phyloP scores from a whole-genome alignment of 2,797 vertebrate species.

The Rhinella marina region DNA sequence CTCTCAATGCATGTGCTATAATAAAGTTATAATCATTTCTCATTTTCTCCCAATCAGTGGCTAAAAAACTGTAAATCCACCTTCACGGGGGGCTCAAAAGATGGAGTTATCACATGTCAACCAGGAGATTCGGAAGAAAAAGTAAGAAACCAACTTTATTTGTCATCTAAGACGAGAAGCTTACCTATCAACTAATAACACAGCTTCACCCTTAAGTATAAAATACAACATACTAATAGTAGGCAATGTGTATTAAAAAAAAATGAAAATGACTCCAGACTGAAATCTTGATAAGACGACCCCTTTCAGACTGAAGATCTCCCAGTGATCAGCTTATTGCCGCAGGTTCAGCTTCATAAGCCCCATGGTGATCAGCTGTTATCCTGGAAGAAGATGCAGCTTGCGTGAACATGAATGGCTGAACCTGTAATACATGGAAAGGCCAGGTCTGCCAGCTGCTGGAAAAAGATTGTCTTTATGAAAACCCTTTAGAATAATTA shows the following conservation, averaged over 20 bases:
- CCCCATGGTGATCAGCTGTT: background rate
- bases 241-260: background rate
- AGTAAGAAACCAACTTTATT: constrained; percentile 74
- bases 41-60: constrained; percentile 80
- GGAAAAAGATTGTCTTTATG: background rate
- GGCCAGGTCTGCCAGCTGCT: background rate
- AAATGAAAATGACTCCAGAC: background rate
- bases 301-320: background rate
- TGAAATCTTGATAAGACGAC: background rate
- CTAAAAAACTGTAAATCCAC: constrained; percentile 96
- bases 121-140: constrained; percentile 98
- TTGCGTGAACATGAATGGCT: background rate
- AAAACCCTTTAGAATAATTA: background rate
- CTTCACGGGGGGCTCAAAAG: constrained; percentile 91
- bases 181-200: background rate
- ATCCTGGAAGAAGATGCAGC: background rate
- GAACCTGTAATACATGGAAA: background rate
- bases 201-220: background rate
- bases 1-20: background rate
- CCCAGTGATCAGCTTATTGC: background rate
- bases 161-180: background rate
- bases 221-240: background rate
- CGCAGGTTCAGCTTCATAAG: background rate
- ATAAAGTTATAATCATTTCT: background rate
- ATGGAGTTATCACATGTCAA: constrained; percentile 94